Evolutionary conservation across 2,797 vertebrate species (phyloP).

Genomic region (Periophthalmus magnuspinnatus): DNA sequence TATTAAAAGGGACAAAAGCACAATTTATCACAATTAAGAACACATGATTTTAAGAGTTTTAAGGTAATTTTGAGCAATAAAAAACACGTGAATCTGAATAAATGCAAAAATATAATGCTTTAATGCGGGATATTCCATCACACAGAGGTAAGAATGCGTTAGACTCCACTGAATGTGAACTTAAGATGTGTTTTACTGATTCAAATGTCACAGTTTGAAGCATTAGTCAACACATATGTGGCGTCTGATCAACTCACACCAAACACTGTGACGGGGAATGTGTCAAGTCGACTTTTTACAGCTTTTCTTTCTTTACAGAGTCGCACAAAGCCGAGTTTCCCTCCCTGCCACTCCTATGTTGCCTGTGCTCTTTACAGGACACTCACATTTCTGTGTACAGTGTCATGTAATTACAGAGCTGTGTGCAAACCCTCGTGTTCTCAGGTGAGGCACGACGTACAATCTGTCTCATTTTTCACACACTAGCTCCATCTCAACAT

Average conservation of each 20-base stretch:
- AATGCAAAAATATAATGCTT: background rate
- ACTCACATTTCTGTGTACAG: background rate
- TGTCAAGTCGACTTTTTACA: background rate
- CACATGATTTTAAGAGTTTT: too few relatives aligned
- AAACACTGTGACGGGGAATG: background rate
- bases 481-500: too few relatives aligned
- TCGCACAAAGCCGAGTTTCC: background rate
- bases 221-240: background rate
- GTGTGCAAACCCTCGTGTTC: background rate
- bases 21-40: too few relatives aligned
- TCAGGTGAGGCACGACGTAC: background rate
- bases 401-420: conserved; percentile 13
- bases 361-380: background rate
- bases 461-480: too few relatives aligned
- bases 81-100: background rate
- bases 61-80: too few relatives aligned
- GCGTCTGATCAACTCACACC: background rate
- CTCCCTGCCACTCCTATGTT: background rate
- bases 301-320: background rate
- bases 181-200: background rate
- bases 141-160: too few relatives aligned
- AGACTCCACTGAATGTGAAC: too few relatives aligned
- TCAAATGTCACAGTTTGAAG: background rate
- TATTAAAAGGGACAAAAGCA: too few relatives aligned
- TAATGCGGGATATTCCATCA: background rate